Evolutionary conservation across 2,888 invertebrate genomes (phyloP), one percentile per base, ranked within the genome.

Genomic region (Cantharis rufa): DNA sequence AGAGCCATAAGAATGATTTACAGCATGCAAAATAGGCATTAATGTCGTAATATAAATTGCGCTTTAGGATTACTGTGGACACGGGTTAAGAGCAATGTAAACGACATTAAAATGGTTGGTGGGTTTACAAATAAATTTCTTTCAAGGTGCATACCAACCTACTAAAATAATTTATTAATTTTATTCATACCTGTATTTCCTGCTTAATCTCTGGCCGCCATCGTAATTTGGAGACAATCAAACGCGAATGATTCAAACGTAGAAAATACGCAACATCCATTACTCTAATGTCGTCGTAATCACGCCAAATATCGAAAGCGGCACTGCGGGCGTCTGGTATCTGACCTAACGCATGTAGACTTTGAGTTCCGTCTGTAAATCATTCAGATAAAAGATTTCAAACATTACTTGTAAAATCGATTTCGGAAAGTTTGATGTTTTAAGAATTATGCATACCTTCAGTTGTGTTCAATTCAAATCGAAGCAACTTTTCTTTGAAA

Each of bases 191-290:
- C 83, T 89, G 88, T 9, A 93, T 82, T 80, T 93, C 93, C 1
- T 86, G 84, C 82, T 92, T 92, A 21, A 96, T 91, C 80, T 93
- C 92, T 0, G 95, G 95, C 18, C 95, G 90, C 96, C 96, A 96
- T 76, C 91, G 90, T 18, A 96, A 88, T n/a, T 92, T 92, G 77
- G 95, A 95, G 1, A 95, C 95, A 13, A 96, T 89, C 0, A 96
- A 89, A 61, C 95, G 90, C 0, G 96, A 96, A 85, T 96, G 96
- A 88, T 96, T 96, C 81, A 96, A 91, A 24, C 93, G 92, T 68
- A 96, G 89, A 86, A 94, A 95, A 18, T 95, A 95, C 3, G 93
- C 91, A 18, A 96, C 88, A 87, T 96, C 96, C 3, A 93, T 92
- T 63, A 95, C 92, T 2, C 91, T 90, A 82, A 94, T 92, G 86